phyloP scores from a whole-genome alignment of 2,113 vertebrate species.

The Cyanoliseus patagonus region DNA sequence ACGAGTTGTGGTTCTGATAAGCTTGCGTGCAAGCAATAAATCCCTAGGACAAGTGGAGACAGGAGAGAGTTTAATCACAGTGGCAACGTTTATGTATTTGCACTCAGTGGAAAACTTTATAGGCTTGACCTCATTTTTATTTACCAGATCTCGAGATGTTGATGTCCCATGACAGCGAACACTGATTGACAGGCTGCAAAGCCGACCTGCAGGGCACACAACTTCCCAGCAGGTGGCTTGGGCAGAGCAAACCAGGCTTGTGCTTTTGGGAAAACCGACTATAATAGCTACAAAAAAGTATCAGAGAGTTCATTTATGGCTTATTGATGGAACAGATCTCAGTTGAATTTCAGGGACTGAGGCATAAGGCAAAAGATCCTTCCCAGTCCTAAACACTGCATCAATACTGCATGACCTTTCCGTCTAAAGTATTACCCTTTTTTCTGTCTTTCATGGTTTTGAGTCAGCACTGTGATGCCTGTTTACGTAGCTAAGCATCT shows the following conservation, averaged over 20 bases:
- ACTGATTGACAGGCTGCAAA: background rate
- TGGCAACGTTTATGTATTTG: constrained; percentile 29
- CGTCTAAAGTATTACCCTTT: background rate
- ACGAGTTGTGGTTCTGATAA: constrained; percentile 20
- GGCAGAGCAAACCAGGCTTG: background rate
- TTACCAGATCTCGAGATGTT: background rate
- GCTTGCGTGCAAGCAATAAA: background rate
- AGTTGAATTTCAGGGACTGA: background rate
- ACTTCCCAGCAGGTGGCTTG: constrained; percentile 1
- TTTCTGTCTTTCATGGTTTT: background rate
- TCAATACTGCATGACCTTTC: background rate
- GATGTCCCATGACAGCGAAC: background rate
- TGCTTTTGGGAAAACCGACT: background rate
- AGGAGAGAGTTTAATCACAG: background rate
- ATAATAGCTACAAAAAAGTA: constrained; percentile 14
- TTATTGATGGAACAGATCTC: constrained; percentile 11
- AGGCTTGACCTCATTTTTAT: constrained; percentile 40
- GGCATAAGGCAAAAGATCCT: background rate
- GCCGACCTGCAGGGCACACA: background rate
- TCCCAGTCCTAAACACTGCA: background rate
- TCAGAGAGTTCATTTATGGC: background rate
- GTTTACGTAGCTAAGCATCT: background rate
- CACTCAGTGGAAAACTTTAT: background rate
- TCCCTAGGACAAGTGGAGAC: background rate
- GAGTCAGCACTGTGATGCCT: background rate